Base-by-base conservation (phyloP, 2,888 invertebrate genomes). In the Pachycephus smyrnensis region DNA sequence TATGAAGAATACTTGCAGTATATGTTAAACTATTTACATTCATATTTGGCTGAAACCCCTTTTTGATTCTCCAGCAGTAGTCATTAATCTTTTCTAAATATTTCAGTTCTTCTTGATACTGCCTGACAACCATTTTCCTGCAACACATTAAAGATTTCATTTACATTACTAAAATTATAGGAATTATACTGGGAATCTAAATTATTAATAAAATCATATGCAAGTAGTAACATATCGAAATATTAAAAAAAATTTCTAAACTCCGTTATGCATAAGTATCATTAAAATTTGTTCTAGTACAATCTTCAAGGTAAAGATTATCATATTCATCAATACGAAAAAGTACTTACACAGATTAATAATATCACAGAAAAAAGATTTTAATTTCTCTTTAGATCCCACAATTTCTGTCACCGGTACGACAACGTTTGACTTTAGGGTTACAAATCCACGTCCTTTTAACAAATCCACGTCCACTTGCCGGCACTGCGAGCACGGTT, bases 31-130 rank as follows among this genome's bases (percentile, higher is more conserved):
- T 85, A 15, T 89, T 86, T 89, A 95, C 95, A 88, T 98, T 98
- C 99, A 99, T 99, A 88, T 99, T 99, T 0, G 99, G 98, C 89
- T 99, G 99, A 92, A 99, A 99, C 4, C 99, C 99, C 91, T 97
- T 99, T 89, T 99, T 99, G 82, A 99, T 99, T 89, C 94, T 95
- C 98, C 99, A 99, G 86, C 95, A 95, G 89, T 95, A 93, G 23
- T 96, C 94, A 86, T 94, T 95, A 4, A 98, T 94, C 92, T 97
- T 98, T 90, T 99, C 98, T 85, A 99, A 92, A 90, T 96, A 99
- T 88, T 97, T 95, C 35, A 98, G 92, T 91, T 99, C 99, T 84
- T 99, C 99, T 81, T 97, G 95, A 91, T 98, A 99, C 79, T 95
- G 94, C 75, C 98, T 94, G 0, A 98, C 97, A 84, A 98, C 97